Conservation (phyloP, 2,797 vertebrate species). For the Moxostoma hubbsi region DNA sequence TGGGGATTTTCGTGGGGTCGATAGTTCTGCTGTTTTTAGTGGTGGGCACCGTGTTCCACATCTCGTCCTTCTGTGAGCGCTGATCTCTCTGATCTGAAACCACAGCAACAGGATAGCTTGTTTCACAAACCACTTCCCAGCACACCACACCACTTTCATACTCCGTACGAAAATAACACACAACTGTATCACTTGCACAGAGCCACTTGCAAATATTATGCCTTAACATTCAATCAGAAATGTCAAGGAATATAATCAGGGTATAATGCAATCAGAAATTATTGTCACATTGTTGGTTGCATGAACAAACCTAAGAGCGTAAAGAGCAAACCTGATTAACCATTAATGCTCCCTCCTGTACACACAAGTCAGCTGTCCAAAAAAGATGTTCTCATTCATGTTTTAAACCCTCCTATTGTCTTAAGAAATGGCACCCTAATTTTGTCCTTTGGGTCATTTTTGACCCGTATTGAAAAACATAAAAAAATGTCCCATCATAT, state of each 20-base stretch:
- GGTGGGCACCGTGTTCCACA: conserved; percentile 96
- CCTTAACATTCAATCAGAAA: neutral
- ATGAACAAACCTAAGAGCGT: too few species aligned
- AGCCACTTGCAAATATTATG: neutral
- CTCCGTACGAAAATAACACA: neutral
- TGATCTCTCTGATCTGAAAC: conserved; percentile 63
- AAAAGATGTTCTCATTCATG: neutral
- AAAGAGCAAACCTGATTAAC: too few species aligned
- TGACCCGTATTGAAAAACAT: too few species aligned
- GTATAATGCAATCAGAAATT: too few species aligned
- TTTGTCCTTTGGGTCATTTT: too few species aligned
- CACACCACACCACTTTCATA: neutral
- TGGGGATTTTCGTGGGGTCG: conserved; percentile 97
- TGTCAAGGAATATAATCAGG: neutral
- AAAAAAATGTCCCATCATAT: too few species aligned
- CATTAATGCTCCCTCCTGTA: neutral
- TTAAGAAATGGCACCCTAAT: too few species aligned
- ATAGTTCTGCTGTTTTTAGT: conserved; percentile 96
- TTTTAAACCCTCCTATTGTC: neutral
- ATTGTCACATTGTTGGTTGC: too few species aligned
- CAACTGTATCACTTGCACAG: neutral
- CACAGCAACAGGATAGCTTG: conserved; percentile 2
- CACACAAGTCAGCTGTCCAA: neutral
- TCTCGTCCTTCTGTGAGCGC: conserved; percentile 88
- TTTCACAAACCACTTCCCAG: conserved; percentile 8